A percentile compares a stretch with the other conserved stretches of the same genome.
Evolutionary conservation across 2,113 vertebrate species (phyloP).

Genomic region (Entelurus aequoreus): DNA sequence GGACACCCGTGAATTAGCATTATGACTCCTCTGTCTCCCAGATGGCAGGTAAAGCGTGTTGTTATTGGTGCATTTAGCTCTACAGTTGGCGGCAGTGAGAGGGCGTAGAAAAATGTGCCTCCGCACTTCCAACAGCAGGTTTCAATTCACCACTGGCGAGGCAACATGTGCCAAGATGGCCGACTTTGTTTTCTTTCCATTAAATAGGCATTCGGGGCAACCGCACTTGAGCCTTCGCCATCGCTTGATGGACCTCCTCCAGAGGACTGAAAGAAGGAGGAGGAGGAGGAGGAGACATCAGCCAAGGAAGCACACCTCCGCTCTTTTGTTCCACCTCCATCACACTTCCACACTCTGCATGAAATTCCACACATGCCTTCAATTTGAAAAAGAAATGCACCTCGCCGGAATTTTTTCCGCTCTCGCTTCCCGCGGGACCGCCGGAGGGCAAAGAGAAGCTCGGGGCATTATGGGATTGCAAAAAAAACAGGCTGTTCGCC

Average conservation of each 20-base stretch:
- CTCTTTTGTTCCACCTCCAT: slow-evolving; percentile 31
- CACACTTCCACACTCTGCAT: slow-evolving; percentile 35
- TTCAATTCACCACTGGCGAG: slow-evolving; percentile 63
- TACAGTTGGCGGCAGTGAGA: slow-evolving; percentile 40
- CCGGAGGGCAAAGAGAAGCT: slow-evolving; percentile 46
- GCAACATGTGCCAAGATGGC: slow-evolving; percentile 45
- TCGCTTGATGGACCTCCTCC: slow-evolving; percentile 43
- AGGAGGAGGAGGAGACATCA: slow-evolving; percentile 23
- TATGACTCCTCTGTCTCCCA: too few relatives aligned
- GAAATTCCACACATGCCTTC: slow-evolving; percentile 85
- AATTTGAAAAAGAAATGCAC: slow-evolving; percentile 79
- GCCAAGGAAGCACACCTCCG: slow-evolving; percentile 20
- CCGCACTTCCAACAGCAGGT: slow-evolving; percentile 53
- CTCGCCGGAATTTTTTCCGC: slow-evolving; percentile 86
- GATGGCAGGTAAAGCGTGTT: too few relatives aligned
- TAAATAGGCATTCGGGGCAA: slow-evolving; percentile 69
- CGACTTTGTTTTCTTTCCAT: slow-evolving; percentile 75
- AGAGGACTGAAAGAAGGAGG: not conserved
- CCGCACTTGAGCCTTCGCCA: slow-evolving; percentile 41
- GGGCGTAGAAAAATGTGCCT: slow-evolving; percentile 36
- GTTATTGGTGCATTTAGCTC: slow-evolving; percentile 20
- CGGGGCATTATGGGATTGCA: slow-evolving; percentile 23
- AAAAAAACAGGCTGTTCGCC: slow-evolving; percentile 4
- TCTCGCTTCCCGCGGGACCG: slow-evolving; percentile 65
- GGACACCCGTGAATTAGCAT: too few relatives aligned